Evolutionary conservation across 2,888 invertebrate genomes (phyloP).

Genomic region (Acanthosoma haemorrhoidale): DNA sequence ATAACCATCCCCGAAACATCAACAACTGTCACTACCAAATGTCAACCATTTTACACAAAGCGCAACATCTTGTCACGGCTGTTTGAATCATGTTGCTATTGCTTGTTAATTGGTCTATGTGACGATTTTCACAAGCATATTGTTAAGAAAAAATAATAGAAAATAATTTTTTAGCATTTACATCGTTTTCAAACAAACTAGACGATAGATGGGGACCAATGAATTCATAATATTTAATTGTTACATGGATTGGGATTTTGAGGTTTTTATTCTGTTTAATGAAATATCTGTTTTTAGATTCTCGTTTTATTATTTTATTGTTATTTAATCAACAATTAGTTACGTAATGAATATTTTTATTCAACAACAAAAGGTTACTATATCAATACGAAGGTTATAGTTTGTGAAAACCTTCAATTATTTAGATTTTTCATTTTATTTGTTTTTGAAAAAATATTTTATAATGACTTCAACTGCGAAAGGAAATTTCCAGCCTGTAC

Average conservation of each 20-base stretch:
- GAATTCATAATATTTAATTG: background rate
- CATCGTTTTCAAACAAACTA: too few relatives aligned
- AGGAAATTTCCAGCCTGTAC: constrained; percentile 67
- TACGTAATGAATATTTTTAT: too few relatives aligned
- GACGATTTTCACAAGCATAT: too few relatives aligned
- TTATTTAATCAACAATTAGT: background rate
- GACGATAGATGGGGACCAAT: background rate
- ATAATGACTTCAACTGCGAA: constrained; percentile 44
- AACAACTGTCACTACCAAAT: constrained; percentile 37
- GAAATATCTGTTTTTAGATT: background rate
- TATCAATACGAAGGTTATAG: background rate
- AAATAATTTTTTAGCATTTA: too few relatives aligned
- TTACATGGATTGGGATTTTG: background rate
- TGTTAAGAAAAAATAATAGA: too few relatives aligned
- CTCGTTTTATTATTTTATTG: background rate
- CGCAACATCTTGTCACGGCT: constrained; percentile 31
- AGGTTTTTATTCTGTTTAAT: background rate
- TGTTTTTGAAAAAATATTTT: background rate
- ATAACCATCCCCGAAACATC: background rate
- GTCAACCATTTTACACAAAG: constrained; percentile 36
- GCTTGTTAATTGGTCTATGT: too few relatives aligned
- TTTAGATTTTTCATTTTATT: background rate
- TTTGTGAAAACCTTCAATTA: background rate
- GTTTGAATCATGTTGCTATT: constrained; percentile 4
- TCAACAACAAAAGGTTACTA: background rate